Conservation (phyloP, 2,113 vertebrate species). For the Ailuropoda melanoleuca region DNA sequence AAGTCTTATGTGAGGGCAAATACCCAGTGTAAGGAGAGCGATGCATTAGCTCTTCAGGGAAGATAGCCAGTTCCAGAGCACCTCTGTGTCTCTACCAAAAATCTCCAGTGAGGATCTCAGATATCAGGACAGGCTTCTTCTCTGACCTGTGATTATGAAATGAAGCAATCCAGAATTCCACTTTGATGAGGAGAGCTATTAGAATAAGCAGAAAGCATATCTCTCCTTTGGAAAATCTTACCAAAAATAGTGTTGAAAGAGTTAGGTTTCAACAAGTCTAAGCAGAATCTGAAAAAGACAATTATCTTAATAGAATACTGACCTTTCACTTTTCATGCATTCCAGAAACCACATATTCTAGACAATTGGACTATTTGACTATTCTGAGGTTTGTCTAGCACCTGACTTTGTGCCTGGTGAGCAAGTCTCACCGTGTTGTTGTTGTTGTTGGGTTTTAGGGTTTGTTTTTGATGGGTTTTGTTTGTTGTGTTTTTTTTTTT, state of each 20-base stretch:
- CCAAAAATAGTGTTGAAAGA: constrained; percentile 8
- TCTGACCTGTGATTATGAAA: background rate
- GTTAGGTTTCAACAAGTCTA: background rate
- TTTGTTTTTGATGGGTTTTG: background rate
- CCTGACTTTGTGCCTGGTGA: background rate
- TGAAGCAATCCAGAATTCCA: background rate
- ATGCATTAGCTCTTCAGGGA: background rate
- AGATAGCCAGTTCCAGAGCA: background rate
- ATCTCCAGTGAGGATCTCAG: background rate
- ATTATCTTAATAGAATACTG: constrained; percentile 1
- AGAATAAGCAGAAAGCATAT: background rate
- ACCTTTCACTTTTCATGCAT: background rate
- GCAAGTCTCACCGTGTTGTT: background rate
- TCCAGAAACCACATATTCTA: background rate
- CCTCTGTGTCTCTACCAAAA: background rate
- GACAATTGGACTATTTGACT: background rate
- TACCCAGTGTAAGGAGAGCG: background rate
- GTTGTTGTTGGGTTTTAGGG: background rate
- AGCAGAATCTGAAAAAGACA: background rate
- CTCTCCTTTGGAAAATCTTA: constrained; percentile 56
- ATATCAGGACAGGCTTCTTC: background rate
- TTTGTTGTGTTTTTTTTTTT: background rate
- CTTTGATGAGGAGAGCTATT: background rate
- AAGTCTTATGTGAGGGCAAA: background rate
- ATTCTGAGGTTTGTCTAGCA: background rate